phyloP scores from a whole-genome alignment of 2,888 invertebrate species.

The Phaonia tiefii region DNA sequence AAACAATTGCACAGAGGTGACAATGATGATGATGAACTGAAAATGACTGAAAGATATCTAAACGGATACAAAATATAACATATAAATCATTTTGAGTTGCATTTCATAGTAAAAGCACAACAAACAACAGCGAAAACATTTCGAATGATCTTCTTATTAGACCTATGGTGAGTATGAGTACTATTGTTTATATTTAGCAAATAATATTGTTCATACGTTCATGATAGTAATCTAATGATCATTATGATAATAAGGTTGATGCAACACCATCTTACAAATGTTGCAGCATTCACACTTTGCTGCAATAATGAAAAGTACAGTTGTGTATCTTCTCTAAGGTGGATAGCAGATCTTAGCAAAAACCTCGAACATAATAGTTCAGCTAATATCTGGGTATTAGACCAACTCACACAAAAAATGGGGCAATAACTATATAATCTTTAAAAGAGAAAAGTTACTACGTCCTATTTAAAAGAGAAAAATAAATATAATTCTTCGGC shows the following conservation, averaged over 20 bases:
- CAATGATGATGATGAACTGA: constrained; percentile 13
- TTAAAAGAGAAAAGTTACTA: too few relatives aligned
- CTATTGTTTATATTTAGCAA: too few relatives aligned
- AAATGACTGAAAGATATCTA: constrained; percentile 45
- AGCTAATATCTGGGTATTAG: too few relatives aligned
- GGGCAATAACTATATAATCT: too few relatives aligned
- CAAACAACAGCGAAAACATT: constrained; percentile 4
- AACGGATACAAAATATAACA: constrained; percentile 49
- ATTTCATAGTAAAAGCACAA: constrained; percentile 10
- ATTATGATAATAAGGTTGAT: neutral
- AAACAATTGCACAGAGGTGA: neutral
- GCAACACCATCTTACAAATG: neutral
- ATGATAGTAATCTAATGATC: constrained; percentile 16
- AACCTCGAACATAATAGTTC: too few relatives aligned
- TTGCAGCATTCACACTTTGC: neutral
- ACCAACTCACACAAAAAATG: too few relatives aligned
- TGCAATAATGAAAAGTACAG: constrained; percentile 32
- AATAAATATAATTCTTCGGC: too few relatives aligned
- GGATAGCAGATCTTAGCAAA: too few relatives aligned
- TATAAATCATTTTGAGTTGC: constrained; percentile 51
- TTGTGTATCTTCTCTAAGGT: too few relatives aligned
- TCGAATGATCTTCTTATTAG: constrained; percentile 8
- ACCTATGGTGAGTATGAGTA: constrained; percentile 1
- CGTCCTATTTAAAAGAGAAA: too few relatives aligned
- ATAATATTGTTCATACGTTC: too few relatives aligned